Base-by-base conservation (phyloP, 30 jellyfish, hydroid and myxozoan genomes). In the Sanderia malayensis region DNA sequence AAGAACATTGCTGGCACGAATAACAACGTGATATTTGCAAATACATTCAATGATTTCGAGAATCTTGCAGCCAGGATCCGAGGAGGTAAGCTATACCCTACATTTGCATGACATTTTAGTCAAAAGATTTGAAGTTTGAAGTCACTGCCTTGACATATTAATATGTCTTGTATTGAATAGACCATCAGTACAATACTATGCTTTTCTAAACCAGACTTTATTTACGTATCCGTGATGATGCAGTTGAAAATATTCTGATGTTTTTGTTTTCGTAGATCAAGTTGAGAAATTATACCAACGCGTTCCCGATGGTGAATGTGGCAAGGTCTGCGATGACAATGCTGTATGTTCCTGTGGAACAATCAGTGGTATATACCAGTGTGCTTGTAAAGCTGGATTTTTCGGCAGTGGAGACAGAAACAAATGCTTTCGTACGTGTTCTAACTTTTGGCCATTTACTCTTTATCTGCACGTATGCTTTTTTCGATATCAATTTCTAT, bases 301-400 rank as follows among this genome's bases (percentile, higher is more conserved):
- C 3, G 96, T 84, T 1, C 79, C 61, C 61, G 53, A 20, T 23
- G 27, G 63, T 33, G 31, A 17, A 1, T 92, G 98, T 34, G 94
- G 93, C 18, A 78, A 62, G 24, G 49, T 74, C 3, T 92, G 98
- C 41, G 98, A 92, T 73, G 80, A 69, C 4, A 71, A 61, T 9
- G 98, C 98, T 4, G 31, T 55, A 7, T 92, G 98, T 68, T 72
- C 98, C 22, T 92, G 98, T 61, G 98, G 98, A 19, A 92, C 98
- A 22, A 84, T 92, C 84, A 84, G 98, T 68, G 98, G 98, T 18
- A 79, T 78, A 26, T 80, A 84, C 83, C 84, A 84, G 60, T 92
- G 98, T 73, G 96, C 98, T 20, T 92, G 98, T 70, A 55, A 46
- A 19, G 87, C 96, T 26, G 98, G 98, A 0, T 80, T 61, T 53